Conservation (phyloP, 2,113 vertebrate species). For the Lepisosteus osseus region DNA sequence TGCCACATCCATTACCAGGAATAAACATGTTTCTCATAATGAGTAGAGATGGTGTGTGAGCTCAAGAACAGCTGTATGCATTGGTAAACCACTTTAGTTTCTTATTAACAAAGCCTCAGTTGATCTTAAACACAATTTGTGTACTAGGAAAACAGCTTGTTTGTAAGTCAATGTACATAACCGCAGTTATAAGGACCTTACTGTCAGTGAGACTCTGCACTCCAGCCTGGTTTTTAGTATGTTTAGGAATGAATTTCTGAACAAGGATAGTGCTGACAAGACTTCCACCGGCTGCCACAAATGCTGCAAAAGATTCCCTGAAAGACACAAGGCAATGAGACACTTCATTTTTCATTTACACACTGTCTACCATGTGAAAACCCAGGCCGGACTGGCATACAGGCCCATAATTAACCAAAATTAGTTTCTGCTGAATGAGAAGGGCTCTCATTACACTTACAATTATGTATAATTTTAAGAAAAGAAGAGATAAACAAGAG, state of each 20-base stretch:
- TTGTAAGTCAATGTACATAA: too few relatives aligned
- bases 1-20: too few relatives aligned
- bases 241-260: conserved; percentile 71
- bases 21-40: too few relatives aligned
- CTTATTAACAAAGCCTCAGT: too few relatives aligned
- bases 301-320: conserved; percentile 67
- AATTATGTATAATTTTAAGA: not conserved
- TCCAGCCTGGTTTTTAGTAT: conserved; percentile 60
- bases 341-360: too few relatives aligned
- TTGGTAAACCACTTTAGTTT: too few relatives aligned
- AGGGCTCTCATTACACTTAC: not conserved
- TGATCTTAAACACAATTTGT: too few relatives aligned
- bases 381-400: not conserved
- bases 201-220: conserved; percentile 28
- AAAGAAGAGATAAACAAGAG: not conserved
- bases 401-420: too few relatives aligned
- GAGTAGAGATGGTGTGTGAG: too few relatives aligned
- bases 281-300: conserved; percentile 64
- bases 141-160: too few relatives aligned
- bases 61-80: too few relatives aligned
- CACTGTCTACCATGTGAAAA: too few relatives aligned
- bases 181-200: conserved; percentile 45
- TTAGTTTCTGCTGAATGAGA: not conserved
- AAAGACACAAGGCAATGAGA: conserved; percentile 26
- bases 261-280: conserved; percentile 68